These are phyloP conservation scores for Hyperopisus bebe DNA, from an alignment of 2,113 vertebrate species.

Conservation along the genomic window DNA sequence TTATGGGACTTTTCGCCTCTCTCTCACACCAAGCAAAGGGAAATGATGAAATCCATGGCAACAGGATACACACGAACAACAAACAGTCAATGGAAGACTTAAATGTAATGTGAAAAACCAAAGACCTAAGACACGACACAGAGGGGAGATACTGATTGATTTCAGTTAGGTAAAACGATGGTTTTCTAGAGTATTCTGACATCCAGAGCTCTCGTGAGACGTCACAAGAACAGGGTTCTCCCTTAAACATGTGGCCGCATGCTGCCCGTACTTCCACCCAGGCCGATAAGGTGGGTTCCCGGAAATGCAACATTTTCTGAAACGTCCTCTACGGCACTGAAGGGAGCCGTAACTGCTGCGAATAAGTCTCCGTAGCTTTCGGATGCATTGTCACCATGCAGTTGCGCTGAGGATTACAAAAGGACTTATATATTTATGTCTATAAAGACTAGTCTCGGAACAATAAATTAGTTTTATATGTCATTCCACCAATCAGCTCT, in stretches of 20 bases:
- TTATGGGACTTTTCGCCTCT: neutral
- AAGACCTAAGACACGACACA: neutral
- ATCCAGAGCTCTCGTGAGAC: neutral
- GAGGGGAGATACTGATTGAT: neutral
- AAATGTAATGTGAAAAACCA: neutral
- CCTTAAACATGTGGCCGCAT: neutral
- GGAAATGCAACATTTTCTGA: neutral
- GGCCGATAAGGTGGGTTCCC: neutral
- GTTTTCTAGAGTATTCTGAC: neutral
- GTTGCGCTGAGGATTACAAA: neutral
- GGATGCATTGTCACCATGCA: neutral
- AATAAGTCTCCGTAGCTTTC: neutral
- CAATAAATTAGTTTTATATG: neutral
- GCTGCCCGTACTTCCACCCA: neutral
- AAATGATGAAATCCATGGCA: conserved; percentile 19
- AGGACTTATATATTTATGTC: neutral
- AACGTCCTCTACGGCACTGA: neutral
- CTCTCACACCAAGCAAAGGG: neutral
- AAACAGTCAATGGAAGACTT: neutral
- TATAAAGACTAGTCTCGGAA: neutral
- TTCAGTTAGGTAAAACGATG: neutral
- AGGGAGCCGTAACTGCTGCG: neutral
- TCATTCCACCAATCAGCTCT: neutral
- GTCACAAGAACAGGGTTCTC: neutral
- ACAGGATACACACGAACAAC: neutral